phyloP scores from a whole-genome alignment of 37 sponge, comb jelly and placozoan species.

The Trichoplax adhaerens region DNA sequence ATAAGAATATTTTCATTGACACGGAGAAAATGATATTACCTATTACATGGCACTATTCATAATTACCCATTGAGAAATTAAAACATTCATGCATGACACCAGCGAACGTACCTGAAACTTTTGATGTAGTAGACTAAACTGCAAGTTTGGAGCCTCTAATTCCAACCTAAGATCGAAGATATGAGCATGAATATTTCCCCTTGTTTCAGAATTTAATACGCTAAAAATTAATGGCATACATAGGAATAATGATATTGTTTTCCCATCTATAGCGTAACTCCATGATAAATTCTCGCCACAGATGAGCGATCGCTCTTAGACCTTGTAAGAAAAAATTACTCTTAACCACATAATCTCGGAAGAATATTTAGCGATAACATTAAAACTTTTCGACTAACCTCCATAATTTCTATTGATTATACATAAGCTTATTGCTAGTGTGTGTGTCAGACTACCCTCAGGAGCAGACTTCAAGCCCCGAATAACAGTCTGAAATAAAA shows the following conservation, averaged over 20 bases:
- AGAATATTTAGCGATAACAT: neutral
- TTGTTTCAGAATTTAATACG: too few relatives aligned
- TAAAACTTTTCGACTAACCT: neutral
- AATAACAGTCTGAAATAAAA: too few relatives aligned
- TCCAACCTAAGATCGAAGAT: slow-evolving; percentile 15
- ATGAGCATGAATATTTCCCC: neutral
- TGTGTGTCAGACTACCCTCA: slow-evolving; percentile 9
- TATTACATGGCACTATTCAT: too few relatives aligned
- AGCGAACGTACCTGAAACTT: slow-evolving; percentile 42
- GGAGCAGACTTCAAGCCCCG: slow-evolving; percentile 24
- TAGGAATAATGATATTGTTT: slow-evolving; percentile 25
- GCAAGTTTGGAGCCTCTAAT: slow-evolving; percentile 42
- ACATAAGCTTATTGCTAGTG: slow-evolving; percentile 23
- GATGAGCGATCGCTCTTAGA: slow-evolving; percentile 32
- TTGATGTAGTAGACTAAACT: slow-evolving; percentile 62
- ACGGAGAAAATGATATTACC: too few relatives aligned
- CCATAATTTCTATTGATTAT: slow-evolving; percentile 29
- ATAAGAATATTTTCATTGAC: too few relatives aligned
- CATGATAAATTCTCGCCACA: slow-evolving; percentile 63
- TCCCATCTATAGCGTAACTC: slow-evolving; percentile 80
- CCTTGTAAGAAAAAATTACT: slow-evolving; percentile 12
- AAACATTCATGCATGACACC: neutral
- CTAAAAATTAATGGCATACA: slow-evolving; percentile 10
- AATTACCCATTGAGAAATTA: too few relatives aligned
- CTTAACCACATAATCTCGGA: too few relatives aligned